Percentiles rank a stretch among this genome's conserved stretches.
Conservation (phyloP, 2,113 vertebrate species). For the Phrynocephalus versicolor region DNA sequence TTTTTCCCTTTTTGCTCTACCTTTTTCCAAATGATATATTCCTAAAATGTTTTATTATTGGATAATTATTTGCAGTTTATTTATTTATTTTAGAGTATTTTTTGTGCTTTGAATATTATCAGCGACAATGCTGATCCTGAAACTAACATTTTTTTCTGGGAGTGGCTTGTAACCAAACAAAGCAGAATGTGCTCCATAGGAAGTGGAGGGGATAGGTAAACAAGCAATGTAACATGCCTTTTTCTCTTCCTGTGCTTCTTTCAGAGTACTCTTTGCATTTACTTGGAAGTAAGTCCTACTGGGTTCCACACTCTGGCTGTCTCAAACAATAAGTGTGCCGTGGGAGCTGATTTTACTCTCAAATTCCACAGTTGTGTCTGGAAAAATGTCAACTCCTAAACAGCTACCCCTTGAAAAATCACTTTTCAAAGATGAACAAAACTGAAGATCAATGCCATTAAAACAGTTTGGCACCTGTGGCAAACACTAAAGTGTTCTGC, state of each 20-base stretch:
- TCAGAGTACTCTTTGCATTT: not conserved
- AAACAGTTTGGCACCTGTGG: no score
- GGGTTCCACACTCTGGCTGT: not conserved
- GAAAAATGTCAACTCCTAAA: no score
- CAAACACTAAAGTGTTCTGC: no score
- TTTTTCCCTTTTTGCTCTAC: constrained; percentile 47
- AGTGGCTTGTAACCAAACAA: not conserved
- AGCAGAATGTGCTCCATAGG: not conserved
- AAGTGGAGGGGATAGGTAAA: not conserved
- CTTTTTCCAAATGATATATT: constrained; percentile 49
- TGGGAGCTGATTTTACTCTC: no score
- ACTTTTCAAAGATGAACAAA: no score
- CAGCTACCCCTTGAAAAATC: no score
- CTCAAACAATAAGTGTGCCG: not conserved
- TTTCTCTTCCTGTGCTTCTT: not conserved
- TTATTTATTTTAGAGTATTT: no score
- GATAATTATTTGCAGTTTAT: constrained; percentile 47
- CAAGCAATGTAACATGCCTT: not conserved
- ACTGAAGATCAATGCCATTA: no score
- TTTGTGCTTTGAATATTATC: constrained; percentile 56
- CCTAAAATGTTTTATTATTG: constrained; percentile 49
- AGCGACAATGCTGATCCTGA: constrained; percentile 53
- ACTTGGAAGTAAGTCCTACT: not conserved
- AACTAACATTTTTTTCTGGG: constrained; percentile 39
- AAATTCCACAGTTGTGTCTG: no score